These are phyloP conservation scores for Fopius arisanus DNA, from an alignment of 1,140 invertebrate species.

Conservation along the genomic window DNA sequence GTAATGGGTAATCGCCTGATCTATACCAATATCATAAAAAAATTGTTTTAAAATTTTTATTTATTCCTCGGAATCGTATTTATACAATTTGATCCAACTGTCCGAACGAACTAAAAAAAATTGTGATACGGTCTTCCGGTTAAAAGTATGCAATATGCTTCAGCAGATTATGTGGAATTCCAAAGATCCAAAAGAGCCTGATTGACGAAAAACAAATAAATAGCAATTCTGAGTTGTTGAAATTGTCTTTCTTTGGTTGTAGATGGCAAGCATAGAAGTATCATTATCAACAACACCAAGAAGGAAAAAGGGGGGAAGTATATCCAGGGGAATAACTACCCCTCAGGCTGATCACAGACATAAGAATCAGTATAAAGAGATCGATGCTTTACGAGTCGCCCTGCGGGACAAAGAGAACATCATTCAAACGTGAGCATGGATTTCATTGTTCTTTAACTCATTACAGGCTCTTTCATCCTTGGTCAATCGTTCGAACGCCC, in stretches of 20 bases:
- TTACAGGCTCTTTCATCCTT: conserved; percentile 4
- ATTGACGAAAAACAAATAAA: too few relatives aligned
- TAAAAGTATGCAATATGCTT: too few relatives aligned
- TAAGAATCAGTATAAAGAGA: conserved; percentile 67
- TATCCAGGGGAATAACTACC: conserved; percentile 62
- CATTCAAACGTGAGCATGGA: conserved; percentile 71
- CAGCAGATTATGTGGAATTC: too few relatives aligned
- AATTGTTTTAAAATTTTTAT: too few relatives aligned
- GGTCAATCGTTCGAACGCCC: not conserved
- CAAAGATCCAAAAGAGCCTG: too few relatives aligned
- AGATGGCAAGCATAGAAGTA: conserved; percentile 89
- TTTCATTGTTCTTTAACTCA: not conserved
- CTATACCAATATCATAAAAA: too few relatives aligned
- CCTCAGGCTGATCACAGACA: conserved; percentile 58
- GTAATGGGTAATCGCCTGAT: too few relatives aligned
- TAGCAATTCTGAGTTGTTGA: not conserved
- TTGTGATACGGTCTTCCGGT: too few relatives aligned
- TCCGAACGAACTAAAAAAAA: too few relatives aligned
- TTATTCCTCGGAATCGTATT: too few relatives aligned
- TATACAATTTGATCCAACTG: too few relatives aligned
- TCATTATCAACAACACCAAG: conserved; percentile 75
- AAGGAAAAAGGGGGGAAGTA: conserved; percentile 68
- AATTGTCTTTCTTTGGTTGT: conserved; percentile 39
- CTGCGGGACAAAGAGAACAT: conserved; percentile 83
- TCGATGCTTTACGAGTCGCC: conserved; percentile 76